phyloP scores from a whole-genome alignment of 2,888 invertebrate species.

The Dasypogon diadema region DNA sequence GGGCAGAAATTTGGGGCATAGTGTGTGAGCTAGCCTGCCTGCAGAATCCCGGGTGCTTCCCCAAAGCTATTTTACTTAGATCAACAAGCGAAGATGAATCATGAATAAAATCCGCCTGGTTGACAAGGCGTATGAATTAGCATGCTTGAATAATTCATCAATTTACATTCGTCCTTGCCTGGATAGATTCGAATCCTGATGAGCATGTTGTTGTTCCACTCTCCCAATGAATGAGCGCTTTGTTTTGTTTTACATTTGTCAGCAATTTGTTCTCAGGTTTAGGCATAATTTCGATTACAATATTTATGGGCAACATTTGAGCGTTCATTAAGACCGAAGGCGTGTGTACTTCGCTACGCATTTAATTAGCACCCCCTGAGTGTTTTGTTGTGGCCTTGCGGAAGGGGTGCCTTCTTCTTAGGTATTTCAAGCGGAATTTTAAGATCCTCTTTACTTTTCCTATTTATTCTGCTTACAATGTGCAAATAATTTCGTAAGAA shows the following conservation, averaged over 20 bases:
- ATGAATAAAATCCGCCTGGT: constrained; percentile 46
- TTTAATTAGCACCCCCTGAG: constrained; percentile 3
- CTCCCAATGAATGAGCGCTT: not conserved
- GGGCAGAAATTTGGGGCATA: not conserved
- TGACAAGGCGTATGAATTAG: constrained; percentile 48
- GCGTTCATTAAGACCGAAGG: constrained; percentile 13
- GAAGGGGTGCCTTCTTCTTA: not conserved
- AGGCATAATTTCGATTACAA: constrained; percentile 39
- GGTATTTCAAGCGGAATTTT: not conserved
- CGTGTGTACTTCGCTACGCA: not conserved
- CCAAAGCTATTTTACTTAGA: constrained; percentile 35
- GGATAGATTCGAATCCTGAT: not conserved
- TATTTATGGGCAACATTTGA: constrained; percentile 23
- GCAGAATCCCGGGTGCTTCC: constrained; percentile 3
- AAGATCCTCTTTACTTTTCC: not conserved
- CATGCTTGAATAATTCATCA: constrained; percentile 51
- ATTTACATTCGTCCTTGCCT: not conserved
- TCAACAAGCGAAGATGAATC: constrained; percentile 50
- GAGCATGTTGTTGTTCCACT: not conserved
- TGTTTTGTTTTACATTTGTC: constrained; percentile 44
- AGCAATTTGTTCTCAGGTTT: constrained; percentile 45
- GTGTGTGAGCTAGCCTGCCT: not conserved
- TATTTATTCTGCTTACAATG: not conserved
- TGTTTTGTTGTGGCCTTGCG: not conserved
- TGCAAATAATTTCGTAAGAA: not conserved